Evolutionary conservation across 2,888 invertebrate genomes (phyloP).

Genomic region (Harpagoxenus sublaevis): DNA sequence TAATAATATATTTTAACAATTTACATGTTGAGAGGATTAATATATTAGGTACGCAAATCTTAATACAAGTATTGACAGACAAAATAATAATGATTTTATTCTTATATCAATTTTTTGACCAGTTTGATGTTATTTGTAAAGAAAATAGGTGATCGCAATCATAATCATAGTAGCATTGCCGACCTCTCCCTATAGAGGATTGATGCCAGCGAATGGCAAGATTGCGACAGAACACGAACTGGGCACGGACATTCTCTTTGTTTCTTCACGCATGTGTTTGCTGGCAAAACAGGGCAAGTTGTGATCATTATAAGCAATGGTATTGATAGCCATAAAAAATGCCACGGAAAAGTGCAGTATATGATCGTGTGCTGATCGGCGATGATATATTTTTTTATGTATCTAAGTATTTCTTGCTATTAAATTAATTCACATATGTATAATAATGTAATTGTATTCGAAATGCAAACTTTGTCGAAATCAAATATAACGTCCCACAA

Average conservation of each 20-base stretch:
- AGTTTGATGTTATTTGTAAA: background rate
- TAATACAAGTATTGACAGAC: background rate
- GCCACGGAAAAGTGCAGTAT: background rate
- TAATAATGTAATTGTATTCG: background rate
- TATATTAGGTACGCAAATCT: background rate
- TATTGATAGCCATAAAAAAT: background rate
- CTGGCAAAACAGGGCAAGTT: background rate
- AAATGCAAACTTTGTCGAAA: too few relatives aligned
- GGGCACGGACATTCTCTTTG: background rate
- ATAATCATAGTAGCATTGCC: background rate
- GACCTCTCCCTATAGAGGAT: background rate
- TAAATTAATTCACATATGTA: background rate
- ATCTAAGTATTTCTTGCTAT: background rate
- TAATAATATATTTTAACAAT: background rate
- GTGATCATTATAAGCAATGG: background rate
- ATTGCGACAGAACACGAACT: background rate
- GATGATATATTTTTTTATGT: background rate
- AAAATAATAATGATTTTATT: background rate
- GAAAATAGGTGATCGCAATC: background rate
- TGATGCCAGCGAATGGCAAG: background rate
- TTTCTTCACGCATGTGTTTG: background rate
- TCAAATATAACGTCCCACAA: too few relatives aligned
- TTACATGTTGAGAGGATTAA: background rate
- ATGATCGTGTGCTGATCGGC: background rate
- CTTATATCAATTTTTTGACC: background rate